A percentile compares a stretch with the other conserved stretches of the same genome.
Evolutionary conservation across 1,140 invertebrate genomes (phyloP).

Genomic region (Platorchestia sp.): DNA sequence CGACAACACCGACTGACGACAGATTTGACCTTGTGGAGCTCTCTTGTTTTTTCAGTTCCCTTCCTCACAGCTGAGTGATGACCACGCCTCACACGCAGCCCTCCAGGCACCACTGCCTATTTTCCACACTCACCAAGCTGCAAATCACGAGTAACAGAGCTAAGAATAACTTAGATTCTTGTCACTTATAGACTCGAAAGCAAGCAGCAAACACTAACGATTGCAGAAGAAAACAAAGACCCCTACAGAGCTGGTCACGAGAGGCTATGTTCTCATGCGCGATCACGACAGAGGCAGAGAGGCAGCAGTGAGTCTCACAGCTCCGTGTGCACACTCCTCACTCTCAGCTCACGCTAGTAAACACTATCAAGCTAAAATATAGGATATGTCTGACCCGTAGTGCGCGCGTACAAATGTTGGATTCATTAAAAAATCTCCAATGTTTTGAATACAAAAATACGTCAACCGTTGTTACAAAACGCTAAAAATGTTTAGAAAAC

Average conservation of each 20-base stretch:
- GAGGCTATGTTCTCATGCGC: neutral
- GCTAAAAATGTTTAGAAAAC: neutral
- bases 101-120: neutral
- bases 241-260: neutral
- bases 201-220: neutral
- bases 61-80: neutral
- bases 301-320: neutral
- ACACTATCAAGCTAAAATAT: neutral
- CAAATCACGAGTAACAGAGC: neutral
- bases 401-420: neutral
- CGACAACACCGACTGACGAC: neutral
- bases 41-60: too few species aligned
- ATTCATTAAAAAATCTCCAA: neutral
- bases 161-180: neutral
- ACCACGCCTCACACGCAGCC: too few species aligned
- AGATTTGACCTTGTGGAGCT: neutral
- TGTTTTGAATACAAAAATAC: constrained; percentile 27
- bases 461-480: neutral
- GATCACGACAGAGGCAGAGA: neutral
- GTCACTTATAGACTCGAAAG: neutral
- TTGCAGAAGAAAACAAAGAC: neutral
- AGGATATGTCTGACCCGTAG: constrained; percentile 32
- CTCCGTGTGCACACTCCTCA: neutral
- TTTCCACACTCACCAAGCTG: neutral
- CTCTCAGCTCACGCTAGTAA: neutral